Conservation (phyloP, 2,797 vertebrate species). For the Cheracebus regulus region DNA sequence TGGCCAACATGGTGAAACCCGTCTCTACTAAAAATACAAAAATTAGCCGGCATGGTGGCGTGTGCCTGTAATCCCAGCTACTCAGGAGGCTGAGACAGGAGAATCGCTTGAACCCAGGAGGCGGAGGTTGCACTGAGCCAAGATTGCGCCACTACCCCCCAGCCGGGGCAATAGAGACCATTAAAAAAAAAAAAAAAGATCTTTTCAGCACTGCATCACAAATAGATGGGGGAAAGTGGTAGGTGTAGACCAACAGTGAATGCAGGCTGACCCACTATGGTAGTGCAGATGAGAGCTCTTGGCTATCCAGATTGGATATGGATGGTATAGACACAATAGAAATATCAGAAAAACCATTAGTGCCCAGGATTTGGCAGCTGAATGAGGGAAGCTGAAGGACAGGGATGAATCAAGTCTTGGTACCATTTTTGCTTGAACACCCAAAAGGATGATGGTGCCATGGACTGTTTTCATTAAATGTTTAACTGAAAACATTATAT, state of each 20-base stretch:
- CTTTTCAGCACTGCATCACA: neutral
- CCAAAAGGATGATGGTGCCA: neutral
- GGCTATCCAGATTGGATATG: neutral
- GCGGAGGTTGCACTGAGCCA: neutral
- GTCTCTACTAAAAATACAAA: neutral
- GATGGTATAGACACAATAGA: neutral
- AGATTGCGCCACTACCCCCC: neutral
- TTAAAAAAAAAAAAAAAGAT: neutral
- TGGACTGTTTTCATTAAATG: neutral
- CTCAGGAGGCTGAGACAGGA: neutral
- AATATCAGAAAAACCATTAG: neutral
- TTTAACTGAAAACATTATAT: neutral
- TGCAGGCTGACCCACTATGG: neutral
- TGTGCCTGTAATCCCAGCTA: neutral
- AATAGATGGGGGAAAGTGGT: neutral
- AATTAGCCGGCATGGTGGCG: neutral
- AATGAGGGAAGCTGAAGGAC: neutral
- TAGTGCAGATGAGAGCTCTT: neutral
- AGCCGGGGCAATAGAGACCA: neutral
- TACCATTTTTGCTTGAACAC: neutral
- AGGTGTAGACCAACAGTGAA: neutral
- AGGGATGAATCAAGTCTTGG: neutral
- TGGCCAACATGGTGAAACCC: neutral
- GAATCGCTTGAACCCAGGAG: neutral
- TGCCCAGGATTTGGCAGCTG: neutral